Evolutionary conservation across 2,888 invertebrate genomes (phyloP), one percentile per base, ranked within the genome.

Genomic region (Cacoxenus indagator): DNA sequence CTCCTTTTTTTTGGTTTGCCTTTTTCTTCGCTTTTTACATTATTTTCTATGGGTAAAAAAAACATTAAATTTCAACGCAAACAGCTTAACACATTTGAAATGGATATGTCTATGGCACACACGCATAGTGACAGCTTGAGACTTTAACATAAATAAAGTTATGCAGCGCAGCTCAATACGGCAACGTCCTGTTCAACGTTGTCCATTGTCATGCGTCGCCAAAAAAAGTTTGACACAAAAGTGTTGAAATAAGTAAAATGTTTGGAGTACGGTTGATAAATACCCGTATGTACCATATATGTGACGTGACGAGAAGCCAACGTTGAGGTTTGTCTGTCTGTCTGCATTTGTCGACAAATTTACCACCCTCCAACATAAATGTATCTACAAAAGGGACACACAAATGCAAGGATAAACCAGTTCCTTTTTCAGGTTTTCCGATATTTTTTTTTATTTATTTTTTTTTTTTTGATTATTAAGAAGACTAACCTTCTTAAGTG

Each of bases 41-140:
- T 79, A 81, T 83, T 85, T 83, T 80, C 81, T 74, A 76, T 72
- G 81, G 78, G 74, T 75, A 81, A 82, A 68, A 67, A 29, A 26
- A 46, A 64, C 72, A 68, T 64, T 67, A 51, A 22, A 51, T 48
- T 67, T 67, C 51, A 51, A 68, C 67, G 68, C 73, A 72, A 73
- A 74, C 74, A 78, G 71, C 70, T 76, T 76, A 71, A 70, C 75
- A 55, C 68, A 67, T 48, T 22, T 22, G 51, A 51, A 17, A 51
- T 51, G 51, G 31, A 61, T 64, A 51, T 51, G 31, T 19, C 11
- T 27, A 51, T 51, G 37, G 37, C 62, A 51, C 64, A 64, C 48
- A 64, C 64, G n/a, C 27, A 64, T 24, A n/a, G n/a, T n/a, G n/a
- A n/a, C n/a, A n/a, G n/a, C n/a, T n/a, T n/a, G n/a, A n/a, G n/a